Percentiles rank a stretch among this genome's conserved stretches.
Evolutionary conservation across 2,797 vertebrate species (phyloP).

Genomic region (Numenius phaeopus): DNA sequence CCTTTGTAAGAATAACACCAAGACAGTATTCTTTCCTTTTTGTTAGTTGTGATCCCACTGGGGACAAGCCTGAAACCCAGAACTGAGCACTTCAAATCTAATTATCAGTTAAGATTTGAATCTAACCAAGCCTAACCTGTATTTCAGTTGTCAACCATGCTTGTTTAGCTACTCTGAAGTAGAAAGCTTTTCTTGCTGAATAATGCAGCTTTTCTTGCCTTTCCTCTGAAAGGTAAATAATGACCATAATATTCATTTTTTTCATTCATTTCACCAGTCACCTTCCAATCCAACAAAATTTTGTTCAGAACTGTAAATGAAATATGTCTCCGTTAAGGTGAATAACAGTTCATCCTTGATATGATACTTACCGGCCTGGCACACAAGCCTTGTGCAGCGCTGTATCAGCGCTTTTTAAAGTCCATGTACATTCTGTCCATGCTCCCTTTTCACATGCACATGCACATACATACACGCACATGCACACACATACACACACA

Average conservation of each 20-base stretch:
- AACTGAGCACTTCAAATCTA: neutral
- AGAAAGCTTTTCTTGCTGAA: neutral
- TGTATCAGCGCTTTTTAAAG: neutral
- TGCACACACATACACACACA: neutral
- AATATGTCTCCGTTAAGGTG: neutral
- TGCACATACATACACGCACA: neutral
- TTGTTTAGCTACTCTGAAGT: neutral
- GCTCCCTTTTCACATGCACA: neutral
- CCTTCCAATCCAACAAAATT: neutral
- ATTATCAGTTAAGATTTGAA: neutral
- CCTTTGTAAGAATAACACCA: neutral
- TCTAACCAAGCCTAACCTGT: neutral
- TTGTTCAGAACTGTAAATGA: neutral
- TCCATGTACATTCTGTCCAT: neutral
- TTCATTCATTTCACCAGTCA: neutral
- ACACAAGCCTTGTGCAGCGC: neutral
- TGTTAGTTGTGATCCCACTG: neutral
- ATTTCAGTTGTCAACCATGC: neutral
- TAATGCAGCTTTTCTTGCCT: neutral
- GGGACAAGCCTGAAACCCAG: neutral
- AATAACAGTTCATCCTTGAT: neutral
- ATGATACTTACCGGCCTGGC: neutral
- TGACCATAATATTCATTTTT: neutral
- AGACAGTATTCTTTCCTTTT: neutral
- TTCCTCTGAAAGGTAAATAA: neutral